Base-by-base conservation (phyloP, 2,113 vertebrate species). In the Myodes glareolus region DNA sequence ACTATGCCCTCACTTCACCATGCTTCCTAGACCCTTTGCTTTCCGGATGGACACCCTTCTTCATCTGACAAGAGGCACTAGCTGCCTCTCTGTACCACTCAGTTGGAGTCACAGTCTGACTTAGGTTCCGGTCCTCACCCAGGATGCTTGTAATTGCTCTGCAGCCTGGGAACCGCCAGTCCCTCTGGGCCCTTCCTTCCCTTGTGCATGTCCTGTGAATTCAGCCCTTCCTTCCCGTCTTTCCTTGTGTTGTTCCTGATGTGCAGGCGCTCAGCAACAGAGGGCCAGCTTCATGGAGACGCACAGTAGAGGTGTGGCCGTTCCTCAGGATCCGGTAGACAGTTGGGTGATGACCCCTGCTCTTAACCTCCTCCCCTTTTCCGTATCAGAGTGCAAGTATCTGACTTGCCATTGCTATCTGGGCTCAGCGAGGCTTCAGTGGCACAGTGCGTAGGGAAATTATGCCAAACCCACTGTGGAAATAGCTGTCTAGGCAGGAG, bases 241-340 rank as follows among this genome's bases (percentile, higher is more conserved):
- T 36, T 47, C 45, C 47, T 12, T 11, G 0, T 1, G 68, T 27
- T 81, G 12, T 63, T n/a, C n/a, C n/a, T n/a, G 78, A 63, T 7
- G 45, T 17, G 58, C 76, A 61, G 42, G 61, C 95, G 88, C 68
- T 85, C 11, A 27, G 10, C n/a, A 27, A 25, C 12, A 33, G 77
- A 33, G 61, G 19, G 27, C 25, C 7, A 4, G 47, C 63, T 11
- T 65, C 0, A 0, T 33, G 61, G 77, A 65, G 36, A 14, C 1
- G 25, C n/a, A 0, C 36, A 4, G 31, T 36, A 4, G 91, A 47
- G 17, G 9, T 16, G 5, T 21, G 17, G n/a, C 39, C 0, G 12
- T 94, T 88, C 67, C 63, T 42, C 84, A 63, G 58, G 42, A n/a
- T 19, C 29, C 3, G 0, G 42, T 12, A 19, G 10, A 31, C 13